phyloP scores from a whole-genome alignment of 2,113 vertebrate species.

The Oncorhynchus gorbuscha region DNA sequence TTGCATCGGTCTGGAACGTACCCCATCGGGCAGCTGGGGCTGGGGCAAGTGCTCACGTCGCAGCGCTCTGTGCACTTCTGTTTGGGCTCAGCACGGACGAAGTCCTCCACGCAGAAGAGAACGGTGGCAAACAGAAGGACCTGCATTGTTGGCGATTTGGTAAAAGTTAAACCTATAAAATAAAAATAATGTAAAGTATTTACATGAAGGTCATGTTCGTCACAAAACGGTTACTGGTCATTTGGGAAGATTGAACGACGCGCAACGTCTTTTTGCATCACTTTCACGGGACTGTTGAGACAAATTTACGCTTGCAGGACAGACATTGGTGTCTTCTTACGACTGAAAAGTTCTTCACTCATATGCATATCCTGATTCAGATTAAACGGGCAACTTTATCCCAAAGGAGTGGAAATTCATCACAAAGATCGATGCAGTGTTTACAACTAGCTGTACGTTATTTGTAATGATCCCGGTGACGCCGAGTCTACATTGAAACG shows the following conservation, averaged over 20 bases:
- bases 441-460: neutral
- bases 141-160: slow-evolving; percentile 48
- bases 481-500: neutral
- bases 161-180: neutral
- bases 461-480: neutral
- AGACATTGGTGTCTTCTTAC: neutral
- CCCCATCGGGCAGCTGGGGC: slow-evolving; percentile 87
- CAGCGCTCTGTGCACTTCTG: slow-evolving; percentile 81
- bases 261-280: slow-evolving; percentile 8
- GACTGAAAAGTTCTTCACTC: neutral
- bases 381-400: neutral
- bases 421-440: neutral
- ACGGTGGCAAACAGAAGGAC: slow-evolving; percentile 33
- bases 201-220: slow-evolving; percentile 16
- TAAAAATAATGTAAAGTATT: neutral
- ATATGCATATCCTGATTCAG: neutral
- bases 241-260: neutral
- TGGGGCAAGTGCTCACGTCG: slow-evolving; percentile 87
- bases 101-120: slow-evolving; percentile 32
- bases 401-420: neutral
- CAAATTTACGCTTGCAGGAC: neutral
- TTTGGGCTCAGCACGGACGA: slow-evolving; percentile 49
- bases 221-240: neutral
- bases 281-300: neutral
- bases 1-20: slow-evolving; percentile 89